Conservation (phyloP, 2,113 vertebrate species). For the Nycticryphes semicollaris region DNA sequence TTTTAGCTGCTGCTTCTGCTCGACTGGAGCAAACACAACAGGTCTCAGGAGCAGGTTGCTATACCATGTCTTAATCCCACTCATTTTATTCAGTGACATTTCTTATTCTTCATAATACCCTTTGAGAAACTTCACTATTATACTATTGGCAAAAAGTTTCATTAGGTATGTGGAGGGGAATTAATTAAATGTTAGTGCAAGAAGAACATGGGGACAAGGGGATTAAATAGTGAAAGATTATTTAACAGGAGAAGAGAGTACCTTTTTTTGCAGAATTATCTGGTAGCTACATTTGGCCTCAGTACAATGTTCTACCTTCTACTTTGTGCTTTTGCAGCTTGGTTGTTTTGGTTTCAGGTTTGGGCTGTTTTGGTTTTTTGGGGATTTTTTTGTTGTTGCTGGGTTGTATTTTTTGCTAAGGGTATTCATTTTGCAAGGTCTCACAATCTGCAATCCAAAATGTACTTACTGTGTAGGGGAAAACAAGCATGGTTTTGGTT, state of each 20-base stretch:
- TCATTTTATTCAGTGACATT: not conserved
- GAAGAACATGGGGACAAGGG: not conserved
- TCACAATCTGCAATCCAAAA: not conserved
- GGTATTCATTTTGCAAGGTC: not conserved
- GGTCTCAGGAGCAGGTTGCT: not conserved
- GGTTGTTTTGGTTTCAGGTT: not conserved
- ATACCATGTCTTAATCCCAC: not conserved
- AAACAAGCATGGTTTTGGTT: not conserved
- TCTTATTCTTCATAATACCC: not conserved
- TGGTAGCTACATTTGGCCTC: not conserved
- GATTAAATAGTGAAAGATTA: not conserved
- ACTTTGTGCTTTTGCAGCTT: not conserved
- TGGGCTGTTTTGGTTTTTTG: too few species aligned
- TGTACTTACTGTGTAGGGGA: not conserved
- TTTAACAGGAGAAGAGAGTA: not conserved
- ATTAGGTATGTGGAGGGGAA: not conserved
- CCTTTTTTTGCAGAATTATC: not conserved
- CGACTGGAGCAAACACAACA: rapidly evolving
- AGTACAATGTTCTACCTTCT: not conserved
- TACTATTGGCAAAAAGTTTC: not conserved
- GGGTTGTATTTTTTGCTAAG: not conserved
- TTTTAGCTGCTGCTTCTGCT: not conserved
- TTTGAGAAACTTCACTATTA: not conserved
- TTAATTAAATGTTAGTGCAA: not conserved
- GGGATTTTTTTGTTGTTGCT: too few species aligned